Percentiles rank a stretch among this genome's conserved stretches.
Evolutionary conservation across 2,888 invertebrate species (phyloP).

Genomic region (Argyresthia goedartella): DNA sequence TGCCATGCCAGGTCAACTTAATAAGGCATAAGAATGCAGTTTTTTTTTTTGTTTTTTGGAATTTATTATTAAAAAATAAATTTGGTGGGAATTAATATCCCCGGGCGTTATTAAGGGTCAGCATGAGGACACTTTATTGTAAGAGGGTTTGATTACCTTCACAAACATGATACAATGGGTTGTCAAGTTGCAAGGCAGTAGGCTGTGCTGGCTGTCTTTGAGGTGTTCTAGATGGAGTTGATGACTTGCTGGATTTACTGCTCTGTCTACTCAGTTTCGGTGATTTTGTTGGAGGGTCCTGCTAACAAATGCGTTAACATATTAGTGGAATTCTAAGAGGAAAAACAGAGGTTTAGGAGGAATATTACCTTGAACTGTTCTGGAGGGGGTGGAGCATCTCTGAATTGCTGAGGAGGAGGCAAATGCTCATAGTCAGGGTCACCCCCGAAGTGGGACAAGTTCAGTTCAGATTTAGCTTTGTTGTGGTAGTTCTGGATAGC

Average conservation of each 20-base stretch:
- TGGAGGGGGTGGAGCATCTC: conserved; percentile 84
- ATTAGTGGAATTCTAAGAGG: not conserved
- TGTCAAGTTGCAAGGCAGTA: conserved; percentile 64
- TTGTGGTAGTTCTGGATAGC: conserved; percentile 44
- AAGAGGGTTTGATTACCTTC: conserved; percentile 63
- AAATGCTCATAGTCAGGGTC: conserved; percentile 79
- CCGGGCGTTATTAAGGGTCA: no score
- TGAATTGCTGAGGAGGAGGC: conserved; percentile 88
- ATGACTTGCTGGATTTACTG: conserved; percentile 60
- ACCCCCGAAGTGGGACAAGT: conserved; percentile 64
- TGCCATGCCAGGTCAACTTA: no score
- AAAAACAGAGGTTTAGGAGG: not conserved
- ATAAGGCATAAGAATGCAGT: no score
- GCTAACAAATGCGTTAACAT: conserved; percentile 11
- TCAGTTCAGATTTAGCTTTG: conserved; percentile 73
- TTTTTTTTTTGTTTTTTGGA: no score
- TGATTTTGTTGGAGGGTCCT: conserved; percentile 61
- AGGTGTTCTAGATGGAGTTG: conserved; percentile 55
- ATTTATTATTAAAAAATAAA: no score
- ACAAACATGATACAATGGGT: conserved; percentile 85
- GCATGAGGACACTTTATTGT: no score
- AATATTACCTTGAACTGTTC: conserved; percentile 73
- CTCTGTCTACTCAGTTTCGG: conserved; percentile 55
- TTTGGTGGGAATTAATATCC: no score
- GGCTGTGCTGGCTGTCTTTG: conserved; percentile 42